Evolutionary conservation across 35 echinoderm and acorn worm species (phyloP).

Genomic region (Amphiura filiformis): DNA sequence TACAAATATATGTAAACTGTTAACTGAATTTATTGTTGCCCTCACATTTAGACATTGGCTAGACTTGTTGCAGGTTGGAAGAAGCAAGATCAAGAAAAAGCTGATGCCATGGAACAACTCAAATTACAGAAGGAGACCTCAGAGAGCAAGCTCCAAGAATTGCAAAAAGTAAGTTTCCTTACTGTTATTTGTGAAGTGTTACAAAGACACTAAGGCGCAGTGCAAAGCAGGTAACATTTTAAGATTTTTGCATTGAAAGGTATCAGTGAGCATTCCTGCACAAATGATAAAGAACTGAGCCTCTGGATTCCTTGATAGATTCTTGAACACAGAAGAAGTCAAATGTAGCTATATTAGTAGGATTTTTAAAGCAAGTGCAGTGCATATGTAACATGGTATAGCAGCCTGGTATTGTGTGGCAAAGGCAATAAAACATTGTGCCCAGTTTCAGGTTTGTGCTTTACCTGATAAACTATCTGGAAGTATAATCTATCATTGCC

Average conservation of each 20-base stretch:
- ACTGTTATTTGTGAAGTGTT: too few species aligned
- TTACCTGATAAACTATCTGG: neutral
- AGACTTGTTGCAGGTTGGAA: constrained; percentile 34
- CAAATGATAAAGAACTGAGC: neutral
- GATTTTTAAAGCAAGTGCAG: too few species aligned
- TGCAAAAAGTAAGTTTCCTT: constrained; percentile 22
- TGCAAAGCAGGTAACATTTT: neutral
- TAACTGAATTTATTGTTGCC: neutral
- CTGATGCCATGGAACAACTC: constrained; percentile 24
- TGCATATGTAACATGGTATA: too few species aligned
- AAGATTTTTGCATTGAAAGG: too few species aligned
- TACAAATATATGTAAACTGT: too few species aligned
- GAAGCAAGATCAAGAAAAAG: constrained; percentile 50
- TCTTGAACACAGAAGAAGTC: too few species aligned
- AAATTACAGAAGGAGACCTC: constrained; percentile 16
- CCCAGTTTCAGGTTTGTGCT: too few species aligned
- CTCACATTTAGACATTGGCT: constrained; percentile 29
- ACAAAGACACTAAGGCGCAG: too few species aligned
- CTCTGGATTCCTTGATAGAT: neutral
- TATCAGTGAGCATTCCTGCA: neutral
- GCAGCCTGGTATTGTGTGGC: too few species aligned
- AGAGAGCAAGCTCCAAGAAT: constrained; percentile 4
- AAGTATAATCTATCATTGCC: neutral
- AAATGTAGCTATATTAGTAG: too few species aligned
- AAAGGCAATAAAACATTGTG: too few species aligned